A percentile compares a stretch with the other conserved stretches of the same genome.
Conservation (phyloP, 2,797 vertebrate species). For the Champsocephalus esox region DNA sequence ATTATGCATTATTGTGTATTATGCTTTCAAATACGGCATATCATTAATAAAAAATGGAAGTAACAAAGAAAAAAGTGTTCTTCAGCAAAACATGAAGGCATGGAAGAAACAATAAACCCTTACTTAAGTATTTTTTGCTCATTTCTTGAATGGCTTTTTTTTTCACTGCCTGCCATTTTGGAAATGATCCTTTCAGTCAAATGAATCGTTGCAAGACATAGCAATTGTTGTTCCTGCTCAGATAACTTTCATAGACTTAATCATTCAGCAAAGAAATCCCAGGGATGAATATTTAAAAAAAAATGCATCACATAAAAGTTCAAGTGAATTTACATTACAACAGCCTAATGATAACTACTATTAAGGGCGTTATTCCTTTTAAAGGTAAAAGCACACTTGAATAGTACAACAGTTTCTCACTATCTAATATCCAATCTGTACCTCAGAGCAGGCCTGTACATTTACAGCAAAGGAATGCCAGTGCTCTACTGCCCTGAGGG, state of each 20-base stretch:
- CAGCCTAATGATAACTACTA: background rate
- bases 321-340: too few species aligned
- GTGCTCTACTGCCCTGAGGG: constrained; percentile 35
- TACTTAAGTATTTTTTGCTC: background rate
- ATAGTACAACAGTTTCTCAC: constrained; percentile 21
- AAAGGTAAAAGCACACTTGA: background rate
- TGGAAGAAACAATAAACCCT: background rate
- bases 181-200: constrained; percentile 24
- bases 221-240: constrained; percentile 8
- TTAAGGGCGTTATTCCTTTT: background rate
- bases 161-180: constrained; percentile 26
- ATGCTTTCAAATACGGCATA: background rate
- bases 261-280: too few species aligned
- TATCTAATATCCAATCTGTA: constrained; percentile 33
- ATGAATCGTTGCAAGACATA: constrained; percentile 18
- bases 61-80: background rate
- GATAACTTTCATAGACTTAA: too few species aligned
- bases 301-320: too few species aligned
- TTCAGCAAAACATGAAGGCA: background rate
- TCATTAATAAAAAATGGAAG: background rate
- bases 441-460: constrained; percentile 30
- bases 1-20: constrained; percentile 20
- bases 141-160: constrained; percentile 13
- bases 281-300: too few species aligned
- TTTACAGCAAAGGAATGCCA: constrained; percentile 27